Evolutionary conservation across 2,888 invertebrate genomes (phyloP).

Genomic region (Smittia aterrima): DNA sequence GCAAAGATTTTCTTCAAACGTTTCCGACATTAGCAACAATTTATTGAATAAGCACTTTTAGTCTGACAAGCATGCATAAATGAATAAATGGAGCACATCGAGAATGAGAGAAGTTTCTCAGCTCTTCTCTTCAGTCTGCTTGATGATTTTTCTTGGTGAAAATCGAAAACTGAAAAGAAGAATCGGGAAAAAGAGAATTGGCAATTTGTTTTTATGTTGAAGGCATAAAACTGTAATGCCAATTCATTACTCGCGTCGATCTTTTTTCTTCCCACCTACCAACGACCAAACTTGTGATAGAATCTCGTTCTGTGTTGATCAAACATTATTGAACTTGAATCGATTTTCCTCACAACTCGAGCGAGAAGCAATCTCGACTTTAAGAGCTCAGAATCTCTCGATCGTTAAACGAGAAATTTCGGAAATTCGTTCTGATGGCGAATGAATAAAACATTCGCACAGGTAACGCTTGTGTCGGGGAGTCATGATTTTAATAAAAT

Average conservation of each 20-base stretch:
- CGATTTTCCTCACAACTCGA: neutral
- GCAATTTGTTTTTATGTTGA: slow-evolving; percentile 20
- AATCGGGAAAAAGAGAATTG: neutral
- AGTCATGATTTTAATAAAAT: too few species aligned
- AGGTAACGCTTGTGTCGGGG: too few species aligned
- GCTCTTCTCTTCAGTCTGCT: neutral
- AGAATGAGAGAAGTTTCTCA: neutral
- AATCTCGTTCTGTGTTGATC: neutral
- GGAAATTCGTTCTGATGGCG: too few species aligned
- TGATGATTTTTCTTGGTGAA: neutral
- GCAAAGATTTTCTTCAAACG: too few species aligned
- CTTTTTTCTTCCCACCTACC: neutral
- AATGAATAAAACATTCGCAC: too few species aligned
- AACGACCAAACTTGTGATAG: neutral
- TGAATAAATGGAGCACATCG: neutral
- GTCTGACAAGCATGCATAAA: neutral
- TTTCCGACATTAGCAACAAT: neutral
- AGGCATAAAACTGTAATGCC: slow-evolving; percentile 16
- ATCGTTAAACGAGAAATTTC: too few species aligned
- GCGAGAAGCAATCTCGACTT: slow-evolving; percentile 5
- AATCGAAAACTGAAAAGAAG: neutral
- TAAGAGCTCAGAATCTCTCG: neutral
- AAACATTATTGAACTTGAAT: slow-evolving; percentile 8
- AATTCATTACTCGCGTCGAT: slow-evolving; percentile 8
- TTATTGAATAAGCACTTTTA: neutral